Conservation (phyloP, 2,113 vertebrate species). For the Promerops cafer region DNA sequence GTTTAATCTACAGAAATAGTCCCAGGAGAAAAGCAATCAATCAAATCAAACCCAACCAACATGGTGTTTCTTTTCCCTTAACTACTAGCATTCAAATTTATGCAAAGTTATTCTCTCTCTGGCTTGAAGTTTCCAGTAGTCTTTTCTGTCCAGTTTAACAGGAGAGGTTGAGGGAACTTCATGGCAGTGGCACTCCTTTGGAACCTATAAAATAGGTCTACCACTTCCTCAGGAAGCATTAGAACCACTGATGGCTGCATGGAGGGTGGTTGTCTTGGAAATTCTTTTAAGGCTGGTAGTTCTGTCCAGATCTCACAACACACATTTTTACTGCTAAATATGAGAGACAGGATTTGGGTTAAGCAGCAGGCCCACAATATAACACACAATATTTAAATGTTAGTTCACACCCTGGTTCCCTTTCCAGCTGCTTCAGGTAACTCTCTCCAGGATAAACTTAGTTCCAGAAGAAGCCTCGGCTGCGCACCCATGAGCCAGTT, state of each 20-base stretch:
- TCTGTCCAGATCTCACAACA: background rate
- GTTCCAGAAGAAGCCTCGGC: background rate
- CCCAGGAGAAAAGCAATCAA: background rate
- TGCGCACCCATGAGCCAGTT: background rate
- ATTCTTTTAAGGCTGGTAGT: background rate
- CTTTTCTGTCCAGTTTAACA: background rate
- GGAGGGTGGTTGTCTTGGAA: background rate
- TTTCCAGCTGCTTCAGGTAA: background rate
- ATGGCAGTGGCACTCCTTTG: background rate
- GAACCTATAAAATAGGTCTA: background rate
- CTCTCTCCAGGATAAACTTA: background rate
- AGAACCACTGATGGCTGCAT: rapidly evolving
- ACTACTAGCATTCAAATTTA: background rate
- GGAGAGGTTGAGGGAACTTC: background rate
- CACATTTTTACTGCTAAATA: background rate
- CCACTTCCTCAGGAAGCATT: background rate
- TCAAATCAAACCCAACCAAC: background rate
- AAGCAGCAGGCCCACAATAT: background rate
- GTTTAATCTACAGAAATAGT: background rate
- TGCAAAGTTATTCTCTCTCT: background rate
- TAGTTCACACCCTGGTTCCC: background rate
- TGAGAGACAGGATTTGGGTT: background rate
- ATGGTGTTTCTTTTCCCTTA: background rate
- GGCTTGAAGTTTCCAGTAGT: background rate
- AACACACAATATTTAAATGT: background rate